phyloP scores from a whole-genome alignment of 2,888 invertebrate genomes.

The Physocephala rufipes region DNA sequence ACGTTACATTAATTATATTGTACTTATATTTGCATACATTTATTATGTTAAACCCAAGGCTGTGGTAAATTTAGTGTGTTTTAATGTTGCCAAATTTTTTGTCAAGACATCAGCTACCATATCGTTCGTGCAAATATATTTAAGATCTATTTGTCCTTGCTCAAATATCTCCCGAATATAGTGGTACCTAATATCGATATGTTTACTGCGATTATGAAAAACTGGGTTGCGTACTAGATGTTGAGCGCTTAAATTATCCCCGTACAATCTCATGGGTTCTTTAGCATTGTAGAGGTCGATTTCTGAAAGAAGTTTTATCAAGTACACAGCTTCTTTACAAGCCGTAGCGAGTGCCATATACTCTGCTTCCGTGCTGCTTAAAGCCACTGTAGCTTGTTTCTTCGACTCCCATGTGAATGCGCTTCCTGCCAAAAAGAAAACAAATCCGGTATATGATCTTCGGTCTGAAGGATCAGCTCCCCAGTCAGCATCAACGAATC shows the following conservation, averaged over 20 bases:
- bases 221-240: neutral
- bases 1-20: too few relatives aligned
- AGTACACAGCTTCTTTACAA: neutral
- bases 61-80: neutral
- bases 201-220: neutral
- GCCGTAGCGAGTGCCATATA: neutral
- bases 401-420: neutral
- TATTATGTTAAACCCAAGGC: neutral
- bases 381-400: neutral
- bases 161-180: neutral
- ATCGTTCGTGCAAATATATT: neutral
- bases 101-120: neutral
- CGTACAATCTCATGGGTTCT: neutral
- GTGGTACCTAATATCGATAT: neutral
- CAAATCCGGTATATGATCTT: constrained; percentile 7
- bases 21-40: too few relatives aligned
- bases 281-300: neutral
- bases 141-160: neutral
- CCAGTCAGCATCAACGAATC: constrained; percentile 41
- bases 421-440: neutral
- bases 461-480: constrained; percentile 18
- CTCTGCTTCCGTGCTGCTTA: neutral
- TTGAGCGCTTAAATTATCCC: constrained; percentile 7
- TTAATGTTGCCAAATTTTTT: neutral
- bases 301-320: neutral